These are phyloP conservation scores for Heterodera filipjevi DNA, from an alignment of 2,888 invertebrate species.

Conservation along the genomic window DNA sequence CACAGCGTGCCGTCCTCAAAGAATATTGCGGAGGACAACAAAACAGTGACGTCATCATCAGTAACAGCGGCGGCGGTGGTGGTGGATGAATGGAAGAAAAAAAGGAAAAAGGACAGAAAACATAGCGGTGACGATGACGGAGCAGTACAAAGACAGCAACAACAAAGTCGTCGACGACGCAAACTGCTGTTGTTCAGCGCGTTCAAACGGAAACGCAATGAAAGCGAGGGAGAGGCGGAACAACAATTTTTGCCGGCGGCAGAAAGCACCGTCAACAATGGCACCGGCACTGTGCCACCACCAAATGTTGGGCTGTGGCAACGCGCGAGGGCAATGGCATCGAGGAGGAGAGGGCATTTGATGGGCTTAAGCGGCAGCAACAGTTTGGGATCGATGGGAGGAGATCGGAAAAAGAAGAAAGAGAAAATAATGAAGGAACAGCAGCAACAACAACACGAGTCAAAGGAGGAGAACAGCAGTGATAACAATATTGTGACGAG, in stretches of 20 bases:
- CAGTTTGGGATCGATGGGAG: background rate
- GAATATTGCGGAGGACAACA: background rate
- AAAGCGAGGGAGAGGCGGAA: background rate
- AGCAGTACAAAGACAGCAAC: background rate
- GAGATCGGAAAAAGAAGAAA: background rate
- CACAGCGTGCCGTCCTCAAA: background rate
- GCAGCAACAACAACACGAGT: background rate
- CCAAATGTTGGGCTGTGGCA: background rate
- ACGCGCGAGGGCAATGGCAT: background rate
- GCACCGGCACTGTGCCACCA: background rate
- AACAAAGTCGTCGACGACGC: background rate
- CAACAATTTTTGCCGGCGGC: background rate
- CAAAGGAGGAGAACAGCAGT: background rate
- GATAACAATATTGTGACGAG: background rate
- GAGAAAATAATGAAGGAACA: background rate
- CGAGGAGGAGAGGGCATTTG: background rate
- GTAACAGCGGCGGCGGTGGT: background rate
- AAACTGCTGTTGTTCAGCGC: background rate
- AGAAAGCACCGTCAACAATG: background rate
- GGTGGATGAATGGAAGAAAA: background rate
- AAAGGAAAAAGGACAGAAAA: background rate
- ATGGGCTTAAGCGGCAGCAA: background rate
- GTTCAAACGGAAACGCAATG: slow-evolving; percentile 13
- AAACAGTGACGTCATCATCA: background rate
- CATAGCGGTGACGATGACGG: background rate